Base-by-base conservation (phyloP, 2,797 vertebrate genomes). In the Myripristis jacobus region DNA sequence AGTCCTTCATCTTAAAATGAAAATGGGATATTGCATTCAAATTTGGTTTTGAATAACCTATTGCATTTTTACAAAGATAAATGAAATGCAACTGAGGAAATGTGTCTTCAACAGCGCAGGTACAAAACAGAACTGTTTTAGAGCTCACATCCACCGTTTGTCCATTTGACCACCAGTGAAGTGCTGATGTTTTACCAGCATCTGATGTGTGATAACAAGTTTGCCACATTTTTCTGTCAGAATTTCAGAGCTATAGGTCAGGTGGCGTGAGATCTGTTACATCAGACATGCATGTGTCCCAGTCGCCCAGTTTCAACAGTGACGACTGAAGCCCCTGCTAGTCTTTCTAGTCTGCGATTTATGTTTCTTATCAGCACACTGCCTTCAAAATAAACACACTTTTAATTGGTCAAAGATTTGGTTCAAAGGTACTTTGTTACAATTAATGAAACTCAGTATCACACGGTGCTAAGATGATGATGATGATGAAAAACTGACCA, bases 211-310 rank as follows among this genome's bases (percentile, higher is more conserved):
- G 55, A 51, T 43, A 52, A 53, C 34, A 60, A 69, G 22, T 51
- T 22, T 10, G 21, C 27, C 13, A 18, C 51, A 41, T 12, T 38
- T 29, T 48, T 41, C 22, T 38, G 51, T 61, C 48, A 47, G 54
- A 38, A 56, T 19, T 29, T 50, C 11, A 11, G 52, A 60, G 52
- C 61, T 44, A 27, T 34, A 27, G 63, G 46, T 73, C 62, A 73
- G 62, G 27, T 43, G 48, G n/a, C 22, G 24, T n/a, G 34, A n/a
- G 67, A 27, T n/a, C n/a, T 29, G 15, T 58, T 43, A 43, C 41
- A 43, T 13, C 15, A 34, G 11, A 38, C 19, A 19, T 36, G 19
- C 9, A 36, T 36, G 53, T 34, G 53, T 34, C 18, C 19, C 21
- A 51, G 61, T 46, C 19, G 41, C n/a, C 27, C 52, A 66, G 38